Evolutionary conservation across 2,888 invertebrate species (phyloP).

Genomic region (Cantharis rufa): DNA sequence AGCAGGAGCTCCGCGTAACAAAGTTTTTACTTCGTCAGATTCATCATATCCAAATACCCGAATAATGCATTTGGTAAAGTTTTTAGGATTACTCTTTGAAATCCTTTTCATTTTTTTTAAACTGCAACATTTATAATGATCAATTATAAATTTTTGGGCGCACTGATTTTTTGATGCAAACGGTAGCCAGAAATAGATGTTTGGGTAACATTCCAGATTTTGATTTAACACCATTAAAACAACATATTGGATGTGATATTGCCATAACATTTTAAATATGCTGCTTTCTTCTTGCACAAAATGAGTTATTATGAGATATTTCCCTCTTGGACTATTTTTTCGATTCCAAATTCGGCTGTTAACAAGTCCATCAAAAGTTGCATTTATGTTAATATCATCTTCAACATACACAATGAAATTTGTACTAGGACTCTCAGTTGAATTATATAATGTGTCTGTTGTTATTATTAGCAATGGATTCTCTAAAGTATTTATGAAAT

Average conservation of each 20-base stretch:
- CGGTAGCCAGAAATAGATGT: neutral
- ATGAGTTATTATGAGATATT: neutral
- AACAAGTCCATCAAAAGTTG: neutral
- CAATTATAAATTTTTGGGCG: neutral
- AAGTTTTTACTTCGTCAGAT: neutral
- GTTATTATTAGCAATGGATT: neutral
- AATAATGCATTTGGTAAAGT: too few relatives aligned
- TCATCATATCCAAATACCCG: too few relatives aligned
- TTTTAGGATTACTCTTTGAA: too few relatives aligned
- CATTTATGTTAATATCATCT: neutral
- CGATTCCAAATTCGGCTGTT: neutral
- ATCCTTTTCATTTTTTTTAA: too few relatives aligned
- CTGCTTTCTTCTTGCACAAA: neutral
- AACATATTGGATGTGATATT: neutral
- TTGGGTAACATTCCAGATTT: neutral
- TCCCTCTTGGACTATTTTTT: neutral
- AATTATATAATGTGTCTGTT: neutral
- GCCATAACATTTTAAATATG: neutral
- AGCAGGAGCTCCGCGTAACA: neutral
- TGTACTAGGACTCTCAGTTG: neutral
- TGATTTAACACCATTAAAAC: neutral
- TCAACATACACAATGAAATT: neutral
- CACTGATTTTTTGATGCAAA: neutral
- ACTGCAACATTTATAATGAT: neutral
- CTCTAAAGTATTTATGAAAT: neutral